Conservation (phyloP, 2,797 vertebrate species). For the Parambassis ranga region DNA sequence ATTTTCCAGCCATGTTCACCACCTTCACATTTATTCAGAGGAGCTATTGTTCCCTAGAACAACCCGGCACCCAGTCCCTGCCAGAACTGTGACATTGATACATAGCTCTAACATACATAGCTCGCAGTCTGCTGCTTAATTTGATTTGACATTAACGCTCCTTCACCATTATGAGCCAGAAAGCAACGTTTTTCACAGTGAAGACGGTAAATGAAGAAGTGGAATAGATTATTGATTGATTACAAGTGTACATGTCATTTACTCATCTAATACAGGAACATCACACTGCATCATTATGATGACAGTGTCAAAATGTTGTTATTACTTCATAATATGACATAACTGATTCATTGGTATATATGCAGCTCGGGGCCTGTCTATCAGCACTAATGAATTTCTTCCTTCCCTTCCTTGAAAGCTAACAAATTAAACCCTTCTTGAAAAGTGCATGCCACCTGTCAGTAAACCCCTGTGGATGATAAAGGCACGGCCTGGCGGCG, state of each 20-base stretch:
- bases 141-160: neutral
- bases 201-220: conserved; percentile 13
- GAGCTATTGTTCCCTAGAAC: conserved; percentile 2
- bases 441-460: conserved; percentile 26
- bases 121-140: neutral
- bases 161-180: neutral
- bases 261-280: conserved; percentile 8
- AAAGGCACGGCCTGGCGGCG: neutral
- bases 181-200: conserved; percentile 12
- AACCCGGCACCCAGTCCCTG: neutral
- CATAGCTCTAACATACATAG: neutral
- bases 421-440: conserved; percentile 5
- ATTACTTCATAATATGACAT: too few relatives aligned
- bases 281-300: conserved; percentile 13
- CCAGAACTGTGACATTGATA: neutral
- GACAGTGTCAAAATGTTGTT: too few relatives aligned
- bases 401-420: neutral
- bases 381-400: neutral
- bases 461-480: conserved; percentile 11
- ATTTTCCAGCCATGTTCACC: neutral
- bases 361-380: neutral
- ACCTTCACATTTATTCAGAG: neutral
- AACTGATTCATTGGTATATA: neutral
- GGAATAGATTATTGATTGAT: conserved; percentile 22
- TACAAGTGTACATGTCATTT: neutral